Evolutionary conservation across 2,797 vertebrate genomes (phyloP).

Genomic region (Cephalopachus bancanus): DNA sequence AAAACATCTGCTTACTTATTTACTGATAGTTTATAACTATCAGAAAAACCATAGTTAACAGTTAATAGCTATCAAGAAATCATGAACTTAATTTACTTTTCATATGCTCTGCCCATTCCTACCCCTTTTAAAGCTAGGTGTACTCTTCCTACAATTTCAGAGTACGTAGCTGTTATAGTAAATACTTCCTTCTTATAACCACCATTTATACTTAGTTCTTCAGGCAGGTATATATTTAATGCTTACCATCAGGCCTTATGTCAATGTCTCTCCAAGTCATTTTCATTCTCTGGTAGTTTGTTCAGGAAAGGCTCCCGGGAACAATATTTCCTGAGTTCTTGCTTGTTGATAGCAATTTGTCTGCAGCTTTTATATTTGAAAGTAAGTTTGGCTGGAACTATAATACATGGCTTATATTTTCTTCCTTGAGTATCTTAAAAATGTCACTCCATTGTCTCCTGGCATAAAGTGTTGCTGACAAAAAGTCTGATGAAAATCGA

Average conservation of each 20-base stretch:
- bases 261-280: constrained; percentile 55
- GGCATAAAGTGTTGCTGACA: constrained; percentile 73
- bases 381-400: constrained; percentile 68
- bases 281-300: constrained; percentile 67
- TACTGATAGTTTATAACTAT: background rate
- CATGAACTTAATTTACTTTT: background rate
- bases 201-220: constrained; percentile 27
- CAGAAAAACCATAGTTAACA: background rate
- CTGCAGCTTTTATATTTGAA: constrained; percentile 58
- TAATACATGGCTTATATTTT: constrained; percentile 71
- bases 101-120: background rate
- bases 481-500: constrained; percentile 49
- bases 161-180: background rate
- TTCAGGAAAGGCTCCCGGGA: constrained; percentile 64
- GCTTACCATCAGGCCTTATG: constrained; percentile 27
- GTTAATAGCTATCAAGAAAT: background rate
- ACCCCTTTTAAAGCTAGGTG: background rate
- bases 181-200: background rate
- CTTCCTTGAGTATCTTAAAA: constrained; percentile 72
- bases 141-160: background rate
- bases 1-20: background rate
- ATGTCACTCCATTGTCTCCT: constrained; percentile 73
- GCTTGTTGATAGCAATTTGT: constrained; percentile 67
- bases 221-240: constrained; percentile 50
- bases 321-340: constrained; percentile 69